phyloP scores from a whole-genome alignment of 2,113 vertebrate species.

The Protobothrops flavoviridis region DNA sequence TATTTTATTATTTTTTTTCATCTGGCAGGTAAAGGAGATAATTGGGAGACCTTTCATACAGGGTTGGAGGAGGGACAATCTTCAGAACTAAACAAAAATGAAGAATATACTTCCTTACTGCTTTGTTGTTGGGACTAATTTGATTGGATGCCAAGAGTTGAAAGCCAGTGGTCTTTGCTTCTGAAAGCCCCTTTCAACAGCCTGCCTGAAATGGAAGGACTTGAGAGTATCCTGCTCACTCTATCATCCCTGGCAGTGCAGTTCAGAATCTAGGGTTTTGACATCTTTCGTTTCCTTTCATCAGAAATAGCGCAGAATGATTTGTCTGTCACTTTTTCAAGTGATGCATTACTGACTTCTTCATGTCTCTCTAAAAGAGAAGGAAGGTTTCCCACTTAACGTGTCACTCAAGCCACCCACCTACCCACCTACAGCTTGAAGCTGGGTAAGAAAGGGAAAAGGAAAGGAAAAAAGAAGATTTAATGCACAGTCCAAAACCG shows the following conservation, averaged over 20 bases:
- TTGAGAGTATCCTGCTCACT: conserved; percentile 42
- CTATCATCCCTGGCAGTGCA: conserved; percentile 24
- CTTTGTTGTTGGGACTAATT: conserved; percentile 47
- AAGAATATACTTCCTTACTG: conserved; percentile 35
- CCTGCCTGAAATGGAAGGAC: conserved; percentile 48
- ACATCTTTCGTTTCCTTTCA: conserved; percentile 61
- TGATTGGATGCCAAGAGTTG: conserved; percentile 59
- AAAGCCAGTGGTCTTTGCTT: conserved; percentile 41
- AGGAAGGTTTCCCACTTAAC: conserved; percentile 68
- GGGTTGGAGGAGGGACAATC: conserved; percentile 15
- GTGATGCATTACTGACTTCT: conserved; percentile 63
- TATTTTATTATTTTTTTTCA: conserved; percentile 44
- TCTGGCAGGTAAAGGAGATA: conserved; percentile 67
- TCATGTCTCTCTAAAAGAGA: conserved; percentile 57
- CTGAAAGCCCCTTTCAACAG: conserved; percentile 44
- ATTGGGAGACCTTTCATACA: conserved; percentile 59
- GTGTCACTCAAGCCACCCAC: conserved; percentile 76
- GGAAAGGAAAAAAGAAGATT: conserved; percentile 34
- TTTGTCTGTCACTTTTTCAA: conserved; percentile 70
- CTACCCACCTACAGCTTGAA: conserved; percentile 59
- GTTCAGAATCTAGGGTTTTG: conserved; percentile 64
- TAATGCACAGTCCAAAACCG: conserved; percentile 60
- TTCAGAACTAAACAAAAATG: conserved; percentile 44
- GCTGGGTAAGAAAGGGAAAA: conserved; percentile 19
- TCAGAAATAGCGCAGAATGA: conserved; percentile 50